Percentiles rank a stretch among this genome's conserved stretches.
phyloP scores from a whole-genome alignment of 2,113 vertebrate species.

The Coreoperca whiteheadi region DNA sequence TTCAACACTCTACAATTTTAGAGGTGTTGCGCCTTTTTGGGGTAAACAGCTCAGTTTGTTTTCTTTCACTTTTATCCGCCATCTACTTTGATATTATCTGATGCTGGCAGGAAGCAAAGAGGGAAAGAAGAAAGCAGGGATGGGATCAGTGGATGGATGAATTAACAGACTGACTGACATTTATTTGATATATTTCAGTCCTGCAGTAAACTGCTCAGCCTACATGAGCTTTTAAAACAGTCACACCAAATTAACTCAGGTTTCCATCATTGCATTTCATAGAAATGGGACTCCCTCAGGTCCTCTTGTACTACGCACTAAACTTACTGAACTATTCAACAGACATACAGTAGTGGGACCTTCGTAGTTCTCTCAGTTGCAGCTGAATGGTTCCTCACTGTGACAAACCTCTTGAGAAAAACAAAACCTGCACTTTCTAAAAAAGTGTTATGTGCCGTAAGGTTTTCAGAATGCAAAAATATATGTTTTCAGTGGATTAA shows the following conservation, averaged over 20 bases:
- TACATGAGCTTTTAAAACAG: background rate
- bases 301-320: background rate
- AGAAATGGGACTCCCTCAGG: background rate
- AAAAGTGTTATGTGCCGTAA: background rate
- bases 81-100: slow-evolving; percentile 8
- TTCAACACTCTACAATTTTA: too few relatives aligned
- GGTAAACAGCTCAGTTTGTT: background rate
- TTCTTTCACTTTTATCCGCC: background rate
- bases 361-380: background rate
- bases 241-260: background rate
- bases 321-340: background rate
- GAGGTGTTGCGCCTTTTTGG: background rate
- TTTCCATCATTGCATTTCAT: slow-evolving; percentile 9
- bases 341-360: background rate
- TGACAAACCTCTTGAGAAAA: background rate
- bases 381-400: background rate
- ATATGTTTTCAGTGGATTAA: slow-evolving; percentile 10
- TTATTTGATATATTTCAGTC: background rate
- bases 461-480: slow-evolving; percentile 18
- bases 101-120: slow-evolving; percentile 9
- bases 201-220: background rate
- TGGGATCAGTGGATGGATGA: background rate
- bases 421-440: background rate
- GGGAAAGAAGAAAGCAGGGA: background rate
- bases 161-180: slow-evolving; percentile 7